phyloP scores from a whole-genome alignment of 92 coral and sea anemone genomes.

The Paramuricea clavata region DNA sequence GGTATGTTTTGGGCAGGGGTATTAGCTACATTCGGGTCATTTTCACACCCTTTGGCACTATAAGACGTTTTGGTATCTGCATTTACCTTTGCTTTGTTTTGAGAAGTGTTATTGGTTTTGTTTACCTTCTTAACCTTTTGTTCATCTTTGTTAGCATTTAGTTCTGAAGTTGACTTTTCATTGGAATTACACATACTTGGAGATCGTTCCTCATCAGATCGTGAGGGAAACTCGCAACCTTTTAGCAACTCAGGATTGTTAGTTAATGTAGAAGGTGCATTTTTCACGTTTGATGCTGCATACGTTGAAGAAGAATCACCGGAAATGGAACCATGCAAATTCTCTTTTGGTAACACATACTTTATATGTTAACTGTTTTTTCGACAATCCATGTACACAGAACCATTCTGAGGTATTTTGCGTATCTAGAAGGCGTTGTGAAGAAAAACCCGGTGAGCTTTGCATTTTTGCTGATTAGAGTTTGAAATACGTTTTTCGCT shows the following conservation, averaged over 20 bases:
- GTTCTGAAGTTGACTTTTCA: not conserved
- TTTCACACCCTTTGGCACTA: not conserved
- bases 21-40: not conserved
- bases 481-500: not conserved
- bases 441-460: slow-evolving; percentile 33
- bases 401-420: slow-evolving; percentile 59
- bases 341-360: slow-evolving; percentile 40
- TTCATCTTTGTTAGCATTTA: not conserved
- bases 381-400: slow-evolving; percentile 57
- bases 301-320: too few species aligned
- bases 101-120: not conserved
- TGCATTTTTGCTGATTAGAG: slow-evolving; percentile 22
- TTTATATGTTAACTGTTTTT: slow-evolving; percentile 37
- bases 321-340: too few species aligned
- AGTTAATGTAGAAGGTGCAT: not conserved
- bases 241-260: not conserved
- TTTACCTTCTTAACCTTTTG: not conserved
- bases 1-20: not conserved
- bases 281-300: too few species aligned
- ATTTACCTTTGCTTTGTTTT: slow-evolving; percentile 1
- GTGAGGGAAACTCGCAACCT: not conserved
- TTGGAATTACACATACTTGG: not conserved
- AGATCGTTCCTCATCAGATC: too few species aligned
- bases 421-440: slow-evolving; percentile 55
- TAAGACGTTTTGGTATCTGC: not conserved